Evolutionary conservation across 2,888 invertebrate genomes (phyloP).

Genomic region (Ichneumoninae sp.): DNA sequence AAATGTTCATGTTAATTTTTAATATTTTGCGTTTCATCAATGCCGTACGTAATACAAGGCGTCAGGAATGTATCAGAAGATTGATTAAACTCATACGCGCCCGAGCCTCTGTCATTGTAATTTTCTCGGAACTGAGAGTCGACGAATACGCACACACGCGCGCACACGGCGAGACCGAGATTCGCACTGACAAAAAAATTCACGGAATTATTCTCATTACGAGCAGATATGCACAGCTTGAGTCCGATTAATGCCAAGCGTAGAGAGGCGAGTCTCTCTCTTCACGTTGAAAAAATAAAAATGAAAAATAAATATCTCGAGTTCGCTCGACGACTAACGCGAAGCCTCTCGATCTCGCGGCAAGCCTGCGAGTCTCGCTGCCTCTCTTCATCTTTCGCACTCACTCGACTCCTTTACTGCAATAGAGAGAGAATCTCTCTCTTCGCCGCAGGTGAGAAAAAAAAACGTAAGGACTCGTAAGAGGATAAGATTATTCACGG

Average conservation of each 20-base stretch:
- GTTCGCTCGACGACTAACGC: constrained; percentile 1
- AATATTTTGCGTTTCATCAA: neutral
- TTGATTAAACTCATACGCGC: neutral
- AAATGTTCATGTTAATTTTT: neutral
- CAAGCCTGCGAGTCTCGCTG: constrained; percentile 9
- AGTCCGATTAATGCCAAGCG: constrained; percentile 73
- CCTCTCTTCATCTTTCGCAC: constrained; percentile 13
- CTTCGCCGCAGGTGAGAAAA: constrained; percentile 68
- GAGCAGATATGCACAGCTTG: constrained; percentile 76
- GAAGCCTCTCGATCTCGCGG: constrained; percentile 22
- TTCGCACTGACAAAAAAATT: constrained; percentile 62
- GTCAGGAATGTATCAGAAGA: neutral
- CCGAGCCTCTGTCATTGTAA: constrained; percentile 22
- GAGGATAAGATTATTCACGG: constrained; percentile 79
- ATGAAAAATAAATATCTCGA: constrained; percentile 12
- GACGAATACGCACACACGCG: constrained; percentile 20
- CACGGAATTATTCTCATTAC: constrained; percentile 73
- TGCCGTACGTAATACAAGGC: neutral
- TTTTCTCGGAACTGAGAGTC: constrained; percentile 25
- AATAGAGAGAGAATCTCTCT: constrained; percentile 27
- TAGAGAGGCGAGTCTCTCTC: constrained; percentile 10
- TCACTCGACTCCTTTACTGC: neutral
- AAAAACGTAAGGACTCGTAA: constrained; percentile 78
- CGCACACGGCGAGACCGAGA: constrained; percentile 36
- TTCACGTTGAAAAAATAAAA: constrained; percentile 28